Conservation (phyloP, 2,797 vertebrate genomes). For the Austrolebias charrua region DNA sequence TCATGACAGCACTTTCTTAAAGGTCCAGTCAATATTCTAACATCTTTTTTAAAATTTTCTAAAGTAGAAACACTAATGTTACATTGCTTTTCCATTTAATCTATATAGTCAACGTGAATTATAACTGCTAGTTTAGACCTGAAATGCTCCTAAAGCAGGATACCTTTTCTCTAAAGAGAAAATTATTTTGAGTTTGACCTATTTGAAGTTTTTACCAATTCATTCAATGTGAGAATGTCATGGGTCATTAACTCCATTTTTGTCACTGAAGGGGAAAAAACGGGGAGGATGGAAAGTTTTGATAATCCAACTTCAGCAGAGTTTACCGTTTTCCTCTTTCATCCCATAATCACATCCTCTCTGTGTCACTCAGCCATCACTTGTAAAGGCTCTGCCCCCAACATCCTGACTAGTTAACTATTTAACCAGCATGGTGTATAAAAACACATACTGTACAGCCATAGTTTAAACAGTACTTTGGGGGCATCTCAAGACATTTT, state of each 20-base stretch:
- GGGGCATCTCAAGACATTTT: constrained; percentile 1
- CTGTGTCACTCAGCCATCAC: constrained; percentile 2
- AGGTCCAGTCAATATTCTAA: constrained; percentile 45
- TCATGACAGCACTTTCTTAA: constrained; percentile 69
- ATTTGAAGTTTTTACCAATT: neutral
- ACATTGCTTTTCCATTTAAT: neutral
- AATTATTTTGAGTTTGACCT: neutral
- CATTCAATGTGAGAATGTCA: constrained; percentile 21
- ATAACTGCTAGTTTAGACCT: too few relatives aligned
- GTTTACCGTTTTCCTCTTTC: constrained; percentile 47
- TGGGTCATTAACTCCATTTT: constrained; percentile 55
- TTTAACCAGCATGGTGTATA: constrained; percentile 48
- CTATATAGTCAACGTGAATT: neutral
- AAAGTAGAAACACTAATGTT: neutral
- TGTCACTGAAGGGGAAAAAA: constrained; percentile 54
- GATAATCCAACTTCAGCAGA: constrained; percentile 22
- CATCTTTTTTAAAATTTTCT: neutral
- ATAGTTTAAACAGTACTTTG: constrained; percentile 9
- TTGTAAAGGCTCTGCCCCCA: constrained; percentile 25
- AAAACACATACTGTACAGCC: constrained; percentile 24
- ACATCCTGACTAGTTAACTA: constrained; percentile 62
- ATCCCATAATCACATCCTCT: constrained; percentile 15
- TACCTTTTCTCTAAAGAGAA: neutral
- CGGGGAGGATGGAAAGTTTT: constrained; percentile 29
- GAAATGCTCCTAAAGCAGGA: too few relatives aligned